These are phyloP conservation scores for Chaetodon auriga DNA, from an alignment of 2,113 vertebrate genomes.

Conservation along the genomic window DNA sequence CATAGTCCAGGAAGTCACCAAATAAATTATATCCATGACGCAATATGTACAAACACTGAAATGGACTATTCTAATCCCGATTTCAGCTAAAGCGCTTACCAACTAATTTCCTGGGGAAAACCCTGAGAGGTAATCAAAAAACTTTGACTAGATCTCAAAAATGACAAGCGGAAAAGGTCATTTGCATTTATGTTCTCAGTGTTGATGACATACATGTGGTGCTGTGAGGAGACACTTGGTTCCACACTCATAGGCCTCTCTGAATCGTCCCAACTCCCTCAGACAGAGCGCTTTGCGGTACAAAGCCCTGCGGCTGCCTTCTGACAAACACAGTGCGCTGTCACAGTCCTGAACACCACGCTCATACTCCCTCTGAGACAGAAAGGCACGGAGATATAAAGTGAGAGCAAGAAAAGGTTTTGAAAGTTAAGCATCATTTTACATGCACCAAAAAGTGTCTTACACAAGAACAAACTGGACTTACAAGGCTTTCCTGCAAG, in stretches of 20 bases:
- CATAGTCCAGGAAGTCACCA: neutral
- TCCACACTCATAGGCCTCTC: constrained; percentile 96
- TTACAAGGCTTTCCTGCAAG: neutral
- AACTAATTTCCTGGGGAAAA: neutral
- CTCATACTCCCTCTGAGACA: constrained; percentile 90
- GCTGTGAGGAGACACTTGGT: constrained; percentile 93
- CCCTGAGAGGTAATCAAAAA: neutral
- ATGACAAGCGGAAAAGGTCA: neutral
- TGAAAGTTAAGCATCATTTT: neutral
- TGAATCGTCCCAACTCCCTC: constrained; percentile 91
- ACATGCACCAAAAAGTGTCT: neutral
- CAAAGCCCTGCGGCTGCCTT: constrained; percentile 92
- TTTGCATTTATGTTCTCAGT: neutral
- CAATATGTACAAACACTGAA: neutral
- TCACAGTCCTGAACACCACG: constrained; percentile 95
- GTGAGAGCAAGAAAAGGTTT: neutral
- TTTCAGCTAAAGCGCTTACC: neutral
- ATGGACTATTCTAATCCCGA: neutral
- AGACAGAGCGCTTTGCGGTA: constrained; percentile 94
- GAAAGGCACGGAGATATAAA: neutral
- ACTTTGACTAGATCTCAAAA: neutral
- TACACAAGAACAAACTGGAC: neutral
- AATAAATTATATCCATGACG: neutral
- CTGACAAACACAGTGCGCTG: constrained; percentile 89
- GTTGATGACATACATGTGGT: constrained; percentile 88